Percentiles rank a stretch among this genome's conserved stretches.
phyloP scores from a whole-genome alignment of 1,140 invertebrate genomes.

The Leptestheria dahalacensis region DNA sequence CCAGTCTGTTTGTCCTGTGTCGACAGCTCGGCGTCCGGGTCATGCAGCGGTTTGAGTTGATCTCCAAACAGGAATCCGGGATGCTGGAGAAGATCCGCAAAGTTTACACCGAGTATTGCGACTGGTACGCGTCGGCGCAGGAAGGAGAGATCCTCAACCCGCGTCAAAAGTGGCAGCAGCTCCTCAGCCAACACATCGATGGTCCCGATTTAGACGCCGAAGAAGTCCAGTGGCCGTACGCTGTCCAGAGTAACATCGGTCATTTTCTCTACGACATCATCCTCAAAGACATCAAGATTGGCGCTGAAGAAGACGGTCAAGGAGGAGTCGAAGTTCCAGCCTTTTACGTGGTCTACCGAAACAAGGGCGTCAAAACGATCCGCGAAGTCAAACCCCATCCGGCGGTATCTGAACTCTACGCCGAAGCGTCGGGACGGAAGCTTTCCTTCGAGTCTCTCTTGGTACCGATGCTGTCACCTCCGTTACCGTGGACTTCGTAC shows the following conservation, averaged over 20 bases:
- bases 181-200: constrained; percentile 36
- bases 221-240: constrained; percentile 45
- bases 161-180: constrained; percentile 53
- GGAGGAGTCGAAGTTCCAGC: constrained; percentile 44
- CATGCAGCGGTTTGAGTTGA: constrained; percentile 40
- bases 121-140: constrained; percentile 42
- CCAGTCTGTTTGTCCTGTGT: constrained; percentile 44
- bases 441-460: constrained; percentile 52
- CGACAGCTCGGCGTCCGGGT: constrained; percentile 52
- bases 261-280: constrained; percentile 77
- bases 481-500: constrained; percentile 57
- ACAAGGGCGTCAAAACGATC: constrained; percentile 40
- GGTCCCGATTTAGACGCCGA: constrained; percentile 43
- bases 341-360: constrained; percentile 64
- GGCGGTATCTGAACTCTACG: constrained; percentile 45
- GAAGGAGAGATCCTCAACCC: constrained; percentile 36
- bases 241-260: constrained; percentile 42
- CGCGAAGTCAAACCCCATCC: constrained; percentile 79
- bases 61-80: constrained; percentile 43
- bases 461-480: constrained; percentile 60
- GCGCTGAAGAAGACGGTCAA: constrained; percentile 40
- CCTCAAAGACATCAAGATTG: constrained; percentile 65
- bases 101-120: constrained; percentile 50
- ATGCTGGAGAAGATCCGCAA: constrained; percentile 46
- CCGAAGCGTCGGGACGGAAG: constrained; percentile 36